phyloP scores from a whole-genome alignment of 1,140 invertebrate genomes.

The Cardiocondyla obscurior region DNA sequence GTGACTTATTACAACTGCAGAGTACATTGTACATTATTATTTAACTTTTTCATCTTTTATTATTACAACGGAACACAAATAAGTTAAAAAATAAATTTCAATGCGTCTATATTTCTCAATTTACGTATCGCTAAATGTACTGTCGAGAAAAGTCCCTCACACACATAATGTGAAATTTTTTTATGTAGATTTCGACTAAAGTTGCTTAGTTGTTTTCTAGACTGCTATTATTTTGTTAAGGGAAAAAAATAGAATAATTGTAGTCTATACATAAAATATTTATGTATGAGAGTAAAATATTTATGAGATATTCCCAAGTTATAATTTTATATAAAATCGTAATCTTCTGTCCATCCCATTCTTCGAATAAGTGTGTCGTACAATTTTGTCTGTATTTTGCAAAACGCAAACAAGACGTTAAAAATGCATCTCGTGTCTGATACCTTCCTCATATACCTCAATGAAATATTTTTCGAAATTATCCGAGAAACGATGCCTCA shows the following conservation, averaged over 20 bases:
- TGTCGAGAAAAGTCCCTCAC: no score
- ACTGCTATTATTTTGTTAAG: no score
- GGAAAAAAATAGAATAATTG: no score
- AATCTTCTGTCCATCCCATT: constrained; percentile 21
- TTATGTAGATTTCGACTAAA: no score
- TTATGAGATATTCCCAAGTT: background rate
- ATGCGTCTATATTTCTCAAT: no score
- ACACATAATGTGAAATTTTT: no score
- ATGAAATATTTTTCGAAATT: constrained; percentile 36
- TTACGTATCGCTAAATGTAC: background rate
- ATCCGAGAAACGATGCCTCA: constrained; percentile 31
- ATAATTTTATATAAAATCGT: background rate
- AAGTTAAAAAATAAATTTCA: background rate
- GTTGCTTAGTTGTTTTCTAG: no score
- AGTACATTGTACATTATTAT: background rate
- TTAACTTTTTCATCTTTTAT: background rate
- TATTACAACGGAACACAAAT: background rate
- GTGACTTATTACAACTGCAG: constrained; percentile 9
- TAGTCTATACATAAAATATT: background rate
- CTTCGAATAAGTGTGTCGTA: background rate
- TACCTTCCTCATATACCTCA: constrained; percentile 5
- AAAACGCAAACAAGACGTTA: background rate
- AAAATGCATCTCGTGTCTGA: background rate
- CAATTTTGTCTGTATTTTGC: background rate
- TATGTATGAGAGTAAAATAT: background rate